A percentile compares a stretch with the other conserved stretches of the same genome.
phyloP scores from a whole-genome alignment of 2,888 invertebrate genomes.

The Chloroclysta siterata region DNA sequence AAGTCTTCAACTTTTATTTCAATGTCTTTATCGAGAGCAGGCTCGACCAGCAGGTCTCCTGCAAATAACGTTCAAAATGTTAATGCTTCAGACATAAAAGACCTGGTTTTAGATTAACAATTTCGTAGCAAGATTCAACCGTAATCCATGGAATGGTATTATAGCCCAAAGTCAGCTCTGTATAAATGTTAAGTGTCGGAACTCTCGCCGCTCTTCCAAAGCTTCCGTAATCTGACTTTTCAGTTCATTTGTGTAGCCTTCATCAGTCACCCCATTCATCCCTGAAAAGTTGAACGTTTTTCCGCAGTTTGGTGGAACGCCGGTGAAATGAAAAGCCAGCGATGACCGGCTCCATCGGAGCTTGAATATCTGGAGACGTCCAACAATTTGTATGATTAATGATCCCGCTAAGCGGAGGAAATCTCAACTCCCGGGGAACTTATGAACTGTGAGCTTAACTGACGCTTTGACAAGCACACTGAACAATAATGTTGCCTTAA shows the following conservation, averaged over 20 bases:
- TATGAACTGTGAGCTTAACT: conserved; percentile 43
- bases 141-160: background rate
- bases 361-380: conserved; percentile 58
- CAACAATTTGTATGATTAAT: conserved; percentile 74
- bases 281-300: conserved; percentile 53
- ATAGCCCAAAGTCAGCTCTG: background rate
- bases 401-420: conserved; percentile 48
- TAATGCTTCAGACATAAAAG: background rate
- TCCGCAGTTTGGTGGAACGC: conserved; percentile 54
- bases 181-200: conserved; percentile 3
- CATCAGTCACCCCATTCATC: conserved; percentile 52
- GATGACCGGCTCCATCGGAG: conserved; percentile 74
- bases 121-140: background rate
- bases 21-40: conserved; percentile 18
- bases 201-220: conserved; percentile 9
- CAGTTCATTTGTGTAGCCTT: conserved; percentile 39
- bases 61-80: conserved; percentile 3
- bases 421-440: conserved; percentile 49
- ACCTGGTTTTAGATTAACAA: background rate
- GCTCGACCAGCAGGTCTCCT: background rate
- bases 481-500: conserved; percentile 5
- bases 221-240: conserved; percentile 39
- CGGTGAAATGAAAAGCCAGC: conserved; percentile 33
- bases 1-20: conserved; percentile 26
- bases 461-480: conserved; percentile 18